Evolutionary conservation across 2,797 vertebrate genomes (phyloP), one percentile per base, ranked within the genome.

Genomic region (Enteromius radiatus): DNA sequence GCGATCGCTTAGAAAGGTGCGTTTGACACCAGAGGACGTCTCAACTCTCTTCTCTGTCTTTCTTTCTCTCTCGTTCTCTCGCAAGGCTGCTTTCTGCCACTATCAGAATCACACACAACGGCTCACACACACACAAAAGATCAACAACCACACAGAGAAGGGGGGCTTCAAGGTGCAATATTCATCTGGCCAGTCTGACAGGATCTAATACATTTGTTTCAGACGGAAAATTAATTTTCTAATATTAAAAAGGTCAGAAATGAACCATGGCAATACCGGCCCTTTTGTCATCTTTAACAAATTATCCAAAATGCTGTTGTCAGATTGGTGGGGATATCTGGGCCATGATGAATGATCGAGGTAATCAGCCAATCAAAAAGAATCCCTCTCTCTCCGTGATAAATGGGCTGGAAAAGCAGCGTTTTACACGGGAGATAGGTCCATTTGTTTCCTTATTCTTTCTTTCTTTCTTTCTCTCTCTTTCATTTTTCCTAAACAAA

Each of bases 181-280:
- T 97, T 94, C 88, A 96, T 96, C 94, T 95, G 89, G 91, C 86
- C 85, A 91, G 78, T 88, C 90, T 96, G 96, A 97, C 96, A 97
- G 95, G 91, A 94, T 90, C 92, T 96, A 96, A 97, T 97, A 96
- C 93, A 95, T 97, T 97, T 96, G 95, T 96, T 97, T 96, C 95
- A 93, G 93, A 94, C 90, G 88, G 93, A 96, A 97, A 97, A 97
- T 97, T 96, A 96, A 97, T 98, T 97, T 96, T 95, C 94, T 96
- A 96, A 97, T 96, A 97, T 95, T 95, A 96, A 96, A 96, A 98
- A 99, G 97, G 97, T 97, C 97, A 97, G 95, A 95, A 94, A 95
- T 93, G 95, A 96, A 95, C 80, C 93, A 94, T 91, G 93, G 93
- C 91, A 95, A 95, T 94, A 94, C 92, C 91, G 95, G 95, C 94